A percentile compares a stretch with the other conserved stretches of the same genome.
Evolutionary conservation across 2,113 vertebrate species (phyloP).

Genomic region (Glareola pratincola): DNA sequence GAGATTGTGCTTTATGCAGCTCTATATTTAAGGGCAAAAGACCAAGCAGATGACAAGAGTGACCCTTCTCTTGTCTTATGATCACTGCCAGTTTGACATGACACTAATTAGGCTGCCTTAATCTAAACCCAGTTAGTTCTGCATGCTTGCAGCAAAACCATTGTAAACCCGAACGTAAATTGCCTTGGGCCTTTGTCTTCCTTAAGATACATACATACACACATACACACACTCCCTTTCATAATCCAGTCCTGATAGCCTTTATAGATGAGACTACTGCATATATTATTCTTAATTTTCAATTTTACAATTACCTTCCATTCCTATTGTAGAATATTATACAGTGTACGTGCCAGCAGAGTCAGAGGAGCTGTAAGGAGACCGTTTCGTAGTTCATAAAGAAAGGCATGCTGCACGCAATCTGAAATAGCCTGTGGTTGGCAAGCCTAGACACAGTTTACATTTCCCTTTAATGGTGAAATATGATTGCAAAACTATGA

Average conservation of each 20-base stretch:
- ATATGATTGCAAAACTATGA: not conserved
- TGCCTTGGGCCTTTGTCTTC: slow-evolving; percentile 83
- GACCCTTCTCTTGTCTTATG: slow-evolving; percentile 85
- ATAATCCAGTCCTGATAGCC: slow-evolving; percentile 59
- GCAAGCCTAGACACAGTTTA: not conserved
- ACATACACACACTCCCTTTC: slow-evolving; percentile 45
- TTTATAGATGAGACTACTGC: slow-evolving; percentile 50
- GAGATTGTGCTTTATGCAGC: slow-evolving; percentile 83
- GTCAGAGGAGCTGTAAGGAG: slow-evolving; percentile 21
- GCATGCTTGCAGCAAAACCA: slow-evolving; percentile 82
- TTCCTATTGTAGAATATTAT: slow-evolving; percentile 26
- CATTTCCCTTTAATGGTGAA: not conserved
- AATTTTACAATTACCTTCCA: slow-evolving; percentile 54
- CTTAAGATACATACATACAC: slow-evolving; percentile 59
- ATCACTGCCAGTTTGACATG: slow-evolving; percentile 86
- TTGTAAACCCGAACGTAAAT: slow-evolving; percentile 80
- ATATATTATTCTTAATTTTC: slow-evolving; percentile 61
- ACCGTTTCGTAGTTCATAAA: not conserved
- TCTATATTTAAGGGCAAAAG: slow-evolving; percentile 86
- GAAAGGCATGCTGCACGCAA: not conserved
- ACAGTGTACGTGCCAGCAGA: not conserved
- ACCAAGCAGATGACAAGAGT: slow-evolving; percentile 84
- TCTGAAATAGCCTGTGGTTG: slow-evolving; percentile 10
- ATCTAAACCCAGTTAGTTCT: slow-evolving; percentile 86
- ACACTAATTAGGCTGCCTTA: slow-evolving; percentile 87